Base-by-base conservation (phyloP, 1,140 invertebrate species). In the Zeugodacus cucurbitae region DNA sequence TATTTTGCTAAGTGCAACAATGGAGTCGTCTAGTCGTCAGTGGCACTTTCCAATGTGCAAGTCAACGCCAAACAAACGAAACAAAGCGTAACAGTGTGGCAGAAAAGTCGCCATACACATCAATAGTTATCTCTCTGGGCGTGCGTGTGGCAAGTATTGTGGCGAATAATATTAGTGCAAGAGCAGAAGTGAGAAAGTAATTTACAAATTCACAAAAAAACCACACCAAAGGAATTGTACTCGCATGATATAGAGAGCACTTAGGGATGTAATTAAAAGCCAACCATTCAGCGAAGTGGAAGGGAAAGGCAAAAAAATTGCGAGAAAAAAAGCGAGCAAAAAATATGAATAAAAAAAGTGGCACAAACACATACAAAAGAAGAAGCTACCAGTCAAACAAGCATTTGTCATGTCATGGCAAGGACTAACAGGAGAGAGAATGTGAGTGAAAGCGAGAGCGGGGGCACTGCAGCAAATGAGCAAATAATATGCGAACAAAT, bases 401-500 rank as follows among this genome's bases (percentile, higher is more conserved):
- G 74, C 74, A 48, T 82, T 82, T 82, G 74, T 41, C n/a, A 82
- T 48, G 48, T 41, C 11, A 54, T 48, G 41, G 41, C 74, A 82
- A 82, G 74, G n/a, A 26, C 41, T 1, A 48, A n/a, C 2, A n/a
- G 5, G 0, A 26, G 26, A 44, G 58, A 67, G 59, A 32, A 14
- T 32, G 62, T 32, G 26, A 11, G 29, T 7, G 4, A 11, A 20
- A 67, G 14, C 0, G 3, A 54, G 48, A 26, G 64, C 34, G 20
- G n/a, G 70, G 20, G 70, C 70, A 74, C 22, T 22, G 34, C 34
- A 74, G 74, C 74, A 82, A 82, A 82, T 82, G 74, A 82, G 74
- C 74, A 82, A 82, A 82, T 82, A 82, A 82, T 82, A 82, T 82
- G 41, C 20, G 74, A 48, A 82, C 74, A 82, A 82, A 82, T 82